These are phyloP conservation scores for Herpetotheres cachinnans DNA, from an alignment of 2,113 vertebrate species.

Conservation along the genomic window DNA sequence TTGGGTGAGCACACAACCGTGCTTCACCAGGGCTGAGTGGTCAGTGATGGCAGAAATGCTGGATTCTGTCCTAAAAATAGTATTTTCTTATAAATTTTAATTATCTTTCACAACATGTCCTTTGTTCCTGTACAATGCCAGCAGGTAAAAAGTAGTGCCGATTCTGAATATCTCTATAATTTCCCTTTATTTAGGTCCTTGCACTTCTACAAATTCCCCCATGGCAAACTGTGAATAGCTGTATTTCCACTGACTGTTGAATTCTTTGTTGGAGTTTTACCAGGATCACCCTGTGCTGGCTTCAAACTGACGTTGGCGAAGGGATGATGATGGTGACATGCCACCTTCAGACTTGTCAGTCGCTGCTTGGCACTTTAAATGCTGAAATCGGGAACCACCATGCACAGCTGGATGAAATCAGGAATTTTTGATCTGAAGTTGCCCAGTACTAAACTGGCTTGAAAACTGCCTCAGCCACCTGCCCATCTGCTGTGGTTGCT, in stretches of 20 bases:
- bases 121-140: neutral
- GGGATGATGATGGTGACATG: neutral
- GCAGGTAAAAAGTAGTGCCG: neutral
- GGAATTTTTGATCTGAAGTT: neutral
- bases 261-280: neutral
- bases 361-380: accelerated
- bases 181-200: neutral
- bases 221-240: neutral
- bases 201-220: neutral
- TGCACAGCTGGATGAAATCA: neutral
- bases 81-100: neutral
- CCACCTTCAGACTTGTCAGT: neutral
- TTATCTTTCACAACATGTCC: neutral
- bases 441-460: neutral
- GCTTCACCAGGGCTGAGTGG: neutral
- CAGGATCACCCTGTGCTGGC: accelerated
- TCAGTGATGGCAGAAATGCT: neutral
- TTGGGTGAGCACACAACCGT: neutral
- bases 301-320: neutral
- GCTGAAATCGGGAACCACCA: neutral
- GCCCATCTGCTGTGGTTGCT: neutral
- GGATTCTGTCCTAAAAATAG: neutral
- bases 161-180: neutral
- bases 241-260: neutral
- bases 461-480: neutral